Evolutionary conservation across 2,113 vertebrate genomes (phyloP).

Genomic region (Mystacornis crossleyi): DNA sequence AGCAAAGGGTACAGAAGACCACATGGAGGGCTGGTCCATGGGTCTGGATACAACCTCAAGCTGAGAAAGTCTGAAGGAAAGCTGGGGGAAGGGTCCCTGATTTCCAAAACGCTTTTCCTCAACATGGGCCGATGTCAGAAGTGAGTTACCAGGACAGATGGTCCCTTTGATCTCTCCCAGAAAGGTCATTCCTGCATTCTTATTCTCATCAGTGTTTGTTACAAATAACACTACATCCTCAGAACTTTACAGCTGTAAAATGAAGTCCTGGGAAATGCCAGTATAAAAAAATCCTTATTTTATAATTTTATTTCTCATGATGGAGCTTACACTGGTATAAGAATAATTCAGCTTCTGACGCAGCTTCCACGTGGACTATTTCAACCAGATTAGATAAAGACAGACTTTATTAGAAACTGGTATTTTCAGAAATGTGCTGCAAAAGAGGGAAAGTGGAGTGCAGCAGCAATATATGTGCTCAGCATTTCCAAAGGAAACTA

Average conservation of each 20-base stretch:
- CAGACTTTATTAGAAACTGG: neutral
- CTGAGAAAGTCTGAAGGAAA: neutral
- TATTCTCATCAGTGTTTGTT: neutral
- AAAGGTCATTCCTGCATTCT: neutral
- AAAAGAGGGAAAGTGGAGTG: neutral
- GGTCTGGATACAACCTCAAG: neutral
- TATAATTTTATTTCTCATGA: neutral
- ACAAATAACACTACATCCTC: neutral
- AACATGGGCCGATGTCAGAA: neutral
- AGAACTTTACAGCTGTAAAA: neutral
- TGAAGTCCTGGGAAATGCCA: neutral
- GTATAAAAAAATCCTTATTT: neutral
- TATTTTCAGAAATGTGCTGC: neutral
- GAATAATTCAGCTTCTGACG: neutral
- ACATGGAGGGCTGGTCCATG: neutral
- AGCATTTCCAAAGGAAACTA: neutral
- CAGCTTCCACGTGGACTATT: neutral
- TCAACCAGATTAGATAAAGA: neutral
- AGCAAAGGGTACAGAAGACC: neutral
- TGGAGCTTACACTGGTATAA: neutral
- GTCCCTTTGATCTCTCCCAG: constrained; percentile 7
- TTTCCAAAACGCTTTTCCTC: neutral
- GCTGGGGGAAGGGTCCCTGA: neutral
- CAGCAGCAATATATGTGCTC: neutral
- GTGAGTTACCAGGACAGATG: neutral